Evolutionary conservation across 2,888 invertebrate species (phyloP), one percentile per base, ranked within the genome.

Genomic region (Campopleginae sp.): DNA sequence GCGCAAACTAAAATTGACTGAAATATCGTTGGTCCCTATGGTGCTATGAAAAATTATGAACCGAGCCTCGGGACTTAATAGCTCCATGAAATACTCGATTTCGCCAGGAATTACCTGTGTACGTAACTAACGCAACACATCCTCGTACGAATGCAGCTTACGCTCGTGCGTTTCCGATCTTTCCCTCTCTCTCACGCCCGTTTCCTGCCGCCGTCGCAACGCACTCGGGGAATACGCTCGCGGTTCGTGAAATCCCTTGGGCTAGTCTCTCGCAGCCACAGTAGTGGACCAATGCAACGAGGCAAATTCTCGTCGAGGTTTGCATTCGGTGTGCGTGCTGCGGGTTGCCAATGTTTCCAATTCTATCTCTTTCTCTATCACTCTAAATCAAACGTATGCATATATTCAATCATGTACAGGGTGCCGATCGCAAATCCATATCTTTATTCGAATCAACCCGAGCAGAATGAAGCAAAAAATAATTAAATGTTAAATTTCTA

Each of bases 281-380:
- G 71, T 71, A 71, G 63, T 68, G 58, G 38, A 75, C 58, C 63
- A 33, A 65, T 71, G 71, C 71, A 66, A 58, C 63, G 44, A 46
- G 70, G 44, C 70, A 84, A 84, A 63, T 76, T 77, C 80, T 74
- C 72, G 72, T 72, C 84, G 74, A 78, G 74, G 84, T 84, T 84
- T 84, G 77, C 78, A 81, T 84, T 84, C 77, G 77, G 31, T 74
- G 48, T 78, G 84, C 84, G 81, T 84, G 81, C 84, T 81, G 84
- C 74, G 77, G 80, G 68, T 61, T 51, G 68, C 63, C 27, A 23
- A 44, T 70, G 48, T 63, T 68, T 68, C 77, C 61, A 38, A 63
- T 51, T 51, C 76, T 54, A 44, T n/a, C 27, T 19, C 19, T 17
- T 19, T 19, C 70, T 23, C 70, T 31, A 61, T 61, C 44, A 38